Base-by-base conservation (phyloP, 2,113 vertebrate species). In the Strix uralensis region DNA sequence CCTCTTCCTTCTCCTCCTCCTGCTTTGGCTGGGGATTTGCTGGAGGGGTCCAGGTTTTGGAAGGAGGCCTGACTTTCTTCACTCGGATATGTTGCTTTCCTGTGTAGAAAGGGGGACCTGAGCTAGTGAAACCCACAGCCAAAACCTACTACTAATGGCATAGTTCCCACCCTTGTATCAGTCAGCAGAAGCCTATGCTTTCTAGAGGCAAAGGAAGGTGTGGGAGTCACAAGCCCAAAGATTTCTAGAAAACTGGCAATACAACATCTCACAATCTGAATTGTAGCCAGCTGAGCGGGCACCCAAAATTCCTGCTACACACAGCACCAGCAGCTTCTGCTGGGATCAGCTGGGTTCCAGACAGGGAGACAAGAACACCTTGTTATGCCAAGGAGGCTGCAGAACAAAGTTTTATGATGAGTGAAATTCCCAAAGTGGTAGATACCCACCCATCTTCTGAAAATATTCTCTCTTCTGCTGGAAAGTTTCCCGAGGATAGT, bases 381-480 rank as follows among this genome's bases (percentile, higher is more conserved):
- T 38, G 54, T 29, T 62, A 13, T 10, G 62, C 32, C 52, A 58
- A 18, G 26, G 38, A 74, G 46, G 57, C 40, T 80, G 81, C n/a
- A 89, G 78, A 87, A 63, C 21, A 61, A 66, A 40, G 9, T 47
- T 32, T 40, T 32, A 5, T 3, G 2, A 63, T 25, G n/a, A 87
- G 40, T n/a, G 34, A 46, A 61, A 82, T 67, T 80, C 32, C 40
- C 44, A 6, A 36, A 38, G 49, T 21, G 26, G 40, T 42, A 81
- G 36, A 38, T 2, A 47, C 99, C 98, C 79, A 99, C 99, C 98
- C 65, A 99, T 98, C 80, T 92, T 99, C 97, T 99, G 99, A 97
- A 99, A 99, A 95, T 98, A 99, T 1, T 98, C 85, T 18, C 90
- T 98, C 96, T 99, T 99, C 54, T 99, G 98, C 92, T 97, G 97